Percentiles rank a stretch among this genome's conserved stretches.
These are phyloP conservation scores for Caerostris darwini DNA, from an alignment of 1,140 invertebrate species.

Conservation along the genomic window DNA sequence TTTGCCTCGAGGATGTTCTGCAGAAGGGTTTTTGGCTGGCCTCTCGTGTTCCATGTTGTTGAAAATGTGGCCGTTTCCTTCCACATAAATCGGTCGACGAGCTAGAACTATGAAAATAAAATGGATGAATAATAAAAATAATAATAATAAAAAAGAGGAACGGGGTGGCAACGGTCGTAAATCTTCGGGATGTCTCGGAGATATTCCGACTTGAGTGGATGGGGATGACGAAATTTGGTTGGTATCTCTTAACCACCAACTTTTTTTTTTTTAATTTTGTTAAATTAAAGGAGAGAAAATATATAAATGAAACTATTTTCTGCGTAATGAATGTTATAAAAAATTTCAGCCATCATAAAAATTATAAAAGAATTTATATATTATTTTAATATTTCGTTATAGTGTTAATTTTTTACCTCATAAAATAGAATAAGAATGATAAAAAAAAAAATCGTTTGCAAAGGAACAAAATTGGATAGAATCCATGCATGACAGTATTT, in stretches of 20 bases:
- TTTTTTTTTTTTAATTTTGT: too few relatives aligned
- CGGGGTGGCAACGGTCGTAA: background rate
- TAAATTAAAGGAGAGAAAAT: too few relatives aligned
- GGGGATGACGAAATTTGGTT: background rate
- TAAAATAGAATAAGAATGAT: too few relatives aligned
- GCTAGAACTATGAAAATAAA: constrained; percentile 10
- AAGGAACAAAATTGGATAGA: too few relatives aligned
- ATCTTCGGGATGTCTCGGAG: constrained; percentile 6
- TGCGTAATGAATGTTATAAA: too few relatives aligned
- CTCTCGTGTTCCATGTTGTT: constrained; percentile 53
- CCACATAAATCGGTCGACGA: constrained; percentile 56
- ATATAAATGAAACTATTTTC: too few relatives aligned
- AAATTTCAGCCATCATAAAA: too few relatives aligned
- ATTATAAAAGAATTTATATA: too few relatives aligned
- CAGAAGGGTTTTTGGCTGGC: background rate
- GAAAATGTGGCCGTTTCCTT: constrained; percentile 58
- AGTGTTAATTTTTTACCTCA: too few relatives aligned
- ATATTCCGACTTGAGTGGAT: background rate
- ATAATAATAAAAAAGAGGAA: background rate
- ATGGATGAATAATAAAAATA: background rate
- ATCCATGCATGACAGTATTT: too few relatives aligned
- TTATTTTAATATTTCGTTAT: too few relatives aligned
- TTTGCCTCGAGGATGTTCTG: background rate
- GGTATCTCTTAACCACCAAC: background rate
- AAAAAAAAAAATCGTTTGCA: too few relatives aligned